Evolutionary conservation across 2,888 invertebrate genomes (phyloP).

Genomic region (Rosalia funebris): DNA sequence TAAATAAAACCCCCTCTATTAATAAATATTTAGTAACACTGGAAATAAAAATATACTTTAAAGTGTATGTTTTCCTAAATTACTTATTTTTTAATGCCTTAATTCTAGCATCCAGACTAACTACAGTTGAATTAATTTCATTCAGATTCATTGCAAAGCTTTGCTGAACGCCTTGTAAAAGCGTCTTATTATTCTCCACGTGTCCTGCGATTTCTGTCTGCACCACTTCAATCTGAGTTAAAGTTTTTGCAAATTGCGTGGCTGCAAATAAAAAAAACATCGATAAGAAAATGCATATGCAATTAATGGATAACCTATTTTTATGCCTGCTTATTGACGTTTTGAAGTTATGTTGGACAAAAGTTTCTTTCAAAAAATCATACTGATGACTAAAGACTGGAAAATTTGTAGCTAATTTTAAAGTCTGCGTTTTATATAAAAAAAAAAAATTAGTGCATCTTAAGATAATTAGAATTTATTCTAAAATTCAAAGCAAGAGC

Average conservation of each 20-base stretch:
- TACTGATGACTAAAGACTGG: too few relatives aligned
- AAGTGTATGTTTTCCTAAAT: conserved; percentile 13
- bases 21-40: conserved; percentile 15
- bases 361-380: too few relatives aligned
- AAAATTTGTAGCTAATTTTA: too few relatives aligned
- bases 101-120: conserved; percentile 78
- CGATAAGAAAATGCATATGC: background rate
- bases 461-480: too few relatives aligned
- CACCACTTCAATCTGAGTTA: conserved; percentile 81
- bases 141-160: conserved; percentile 83
- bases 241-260: conserved; percentile 85
- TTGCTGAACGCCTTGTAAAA: conserved; percentile 82
- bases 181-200: conserved; percentile 80
- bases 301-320: conserved; percentile 5
- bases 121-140: conserved; percentile 79
- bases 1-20: conserved; percentile 6
- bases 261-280: conserved; percentile 68
- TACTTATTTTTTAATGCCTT: conserved; percentile 69
- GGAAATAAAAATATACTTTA: conserved; percentile 11
- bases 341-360: too few relatives aligned
- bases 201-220: conserved; percentile 78
- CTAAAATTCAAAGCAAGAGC: too few relatives aligned
- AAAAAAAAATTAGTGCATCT: too few relatives aligned
- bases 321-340: too few relatives aligned
- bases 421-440: too few relatives aligned